Evolutionary conservation across 2,113 vertebrate species (phyloP).

Genomic region (Crotalus helleri): DNA sequence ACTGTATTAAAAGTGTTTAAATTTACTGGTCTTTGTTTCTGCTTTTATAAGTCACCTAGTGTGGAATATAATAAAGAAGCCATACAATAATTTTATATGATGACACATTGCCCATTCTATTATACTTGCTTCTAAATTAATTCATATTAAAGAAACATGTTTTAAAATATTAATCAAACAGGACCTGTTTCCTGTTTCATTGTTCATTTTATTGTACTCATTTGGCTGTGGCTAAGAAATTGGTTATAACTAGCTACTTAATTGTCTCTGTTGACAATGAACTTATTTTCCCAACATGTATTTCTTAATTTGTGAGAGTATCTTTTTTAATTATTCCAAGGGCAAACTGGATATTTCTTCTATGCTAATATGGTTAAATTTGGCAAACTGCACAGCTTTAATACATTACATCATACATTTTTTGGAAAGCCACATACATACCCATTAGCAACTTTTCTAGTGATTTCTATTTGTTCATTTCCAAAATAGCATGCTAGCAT

Average conservation of each 20-base stretch:
- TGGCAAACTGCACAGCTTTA: background rate
- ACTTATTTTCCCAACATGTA: background rate
- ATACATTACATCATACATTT: background rate
- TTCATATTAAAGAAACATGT: background rate
- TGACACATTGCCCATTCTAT: background rate
- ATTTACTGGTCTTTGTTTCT: background rate
- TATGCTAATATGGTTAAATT: background rate
- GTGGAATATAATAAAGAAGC: background rate
- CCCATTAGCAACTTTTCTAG: background rate
- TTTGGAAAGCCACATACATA: background rate
- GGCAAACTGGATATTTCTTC: background rate
- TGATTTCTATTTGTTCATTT: background rate
- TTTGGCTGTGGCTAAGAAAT: background rate
- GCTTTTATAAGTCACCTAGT: background rate
- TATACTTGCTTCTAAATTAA: background rate
- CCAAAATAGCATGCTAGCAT: background rate
- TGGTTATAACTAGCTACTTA: background rate
- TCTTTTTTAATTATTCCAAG: background rate
- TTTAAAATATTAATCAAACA: background rate
- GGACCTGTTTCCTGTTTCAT: background rate
- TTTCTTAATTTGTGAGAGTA: background rate
- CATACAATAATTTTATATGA: background rate
- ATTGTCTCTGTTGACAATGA: background rate
- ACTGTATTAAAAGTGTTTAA: background rate
- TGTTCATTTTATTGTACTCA: background rate